Evolutionary conservation across 2,797 vertebrate species (phyloP).

Genomic region (Tenualosa ilisha): DNA sequence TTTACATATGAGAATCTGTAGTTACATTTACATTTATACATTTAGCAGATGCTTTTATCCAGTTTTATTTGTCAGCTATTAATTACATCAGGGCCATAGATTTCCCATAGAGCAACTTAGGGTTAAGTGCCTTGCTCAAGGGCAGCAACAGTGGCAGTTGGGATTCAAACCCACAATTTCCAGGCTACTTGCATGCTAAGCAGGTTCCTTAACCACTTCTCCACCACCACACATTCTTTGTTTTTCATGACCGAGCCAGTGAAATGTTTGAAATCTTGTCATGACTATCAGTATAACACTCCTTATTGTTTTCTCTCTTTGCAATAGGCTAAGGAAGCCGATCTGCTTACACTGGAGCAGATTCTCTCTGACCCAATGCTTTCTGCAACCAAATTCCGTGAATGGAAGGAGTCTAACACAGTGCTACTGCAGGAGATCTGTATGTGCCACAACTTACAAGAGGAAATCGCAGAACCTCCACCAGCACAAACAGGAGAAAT

Average conservation of each 20-base stretch:
- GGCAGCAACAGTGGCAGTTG: too few relatives aligned
- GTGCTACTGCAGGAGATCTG: constrained; percentile 86
- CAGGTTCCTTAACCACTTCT: too few relatives aligned
- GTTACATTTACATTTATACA: not conserved
- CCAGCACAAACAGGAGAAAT: constrained; percentile 44
- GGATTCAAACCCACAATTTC: too few relatives aligned
- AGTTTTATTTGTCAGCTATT: too few relatives aligned
- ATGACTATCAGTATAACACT: not conserved
- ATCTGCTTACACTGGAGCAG: constrained; percentile 88
- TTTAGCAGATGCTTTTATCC: too few relatives aligned
- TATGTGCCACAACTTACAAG: constrained; percentile 68
- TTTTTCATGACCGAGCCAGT: too few relatives aligned
- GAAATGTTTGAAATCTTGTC: not conserved
- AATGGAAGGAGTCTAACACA: constrained; percentile 88
- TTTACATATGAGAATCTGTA: not conserved
- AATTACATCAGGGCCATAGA: too few relatives aligned
- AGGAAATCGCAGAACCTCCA: constrained; percentile 49
- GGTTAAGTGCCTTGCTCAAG: too few relatives aligned
- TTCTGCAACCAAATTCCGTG: constrained; percentile 83
- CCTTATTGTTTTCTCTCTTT: constrained; percentile 27
- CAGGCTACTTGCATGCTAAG: too few relatives aligned
- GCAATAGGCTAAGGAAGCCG: constrained; percentile 89
- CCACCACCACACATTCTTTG: too few relatives aligned
- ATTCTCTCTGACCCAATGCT: constrained; percentile 80
- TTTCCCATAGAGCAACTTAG: too few relatives aligned